Percentiles rank a stretch among this genome's conserved stretches.
phyloP scores from a whole-genome alignment of 37 sponge, comb jelly and placozoan species.

The Spongia lamella region DNA sequence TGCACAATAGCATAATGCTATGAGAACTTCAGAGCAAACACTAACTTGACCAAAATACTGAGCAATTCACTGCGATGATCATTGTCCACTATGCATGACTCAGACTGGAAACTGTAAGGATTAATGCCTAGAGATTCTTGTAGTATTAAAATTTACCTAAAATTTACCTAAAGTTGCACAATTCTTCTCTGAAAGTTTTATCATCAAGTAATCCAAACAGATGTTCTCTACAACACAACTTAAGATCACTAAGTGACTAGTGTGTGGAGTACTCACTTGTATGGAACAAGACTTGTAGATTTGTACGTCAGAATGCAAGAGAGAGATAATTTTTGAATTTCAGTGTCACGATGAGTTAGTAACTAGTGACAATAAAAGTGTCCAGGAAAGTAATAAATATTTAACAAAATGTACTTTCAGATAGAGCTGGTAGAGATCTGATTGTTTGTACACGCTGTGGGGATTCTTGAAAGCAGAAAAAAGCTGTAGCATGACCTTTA shows the following conservation, averaged over 20 bases:
- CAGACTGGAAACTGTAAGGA: constrained; percentile 31
- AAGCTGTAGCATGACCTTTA: constrained; percentile 56
- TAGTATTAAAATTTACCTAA: too few relatives aligned
- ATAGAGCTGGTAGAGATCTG: constrained; percentile 62
- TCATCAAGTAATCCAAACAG: constrained; percentile 66
- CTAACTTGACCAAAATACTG: constrained; percentile 72
- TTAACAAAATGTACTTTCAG: constrained; percentile 50
- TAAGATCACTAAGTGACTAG: neutral
- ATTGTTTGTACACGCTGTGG: constrained; percentile 59
- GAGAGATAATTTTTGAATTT: constrained; percentile 78
- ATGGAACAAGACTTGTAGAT: constrained; percentile 51
- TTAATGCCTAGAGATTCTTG: too few relatives aligned
- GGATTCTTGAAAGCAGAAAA: constrained; percentile 82
- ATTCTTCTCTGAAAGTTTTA: constrained; percentile 61
- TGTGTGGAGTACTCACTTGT: constrained; percentile 42
- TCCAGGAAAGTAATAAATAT: neutral
- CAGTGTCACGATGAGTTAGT: constrained; percentile 62
- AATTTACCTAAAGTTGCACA: constrained; percentile 55
- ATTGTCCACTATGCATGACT: constrained; percentile 38
- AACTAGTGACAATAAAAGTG: constrained; percentile 37
- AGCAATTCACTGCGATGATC: constrained; percentile 66
- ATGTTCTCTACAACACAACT: constrained; percentile 52
- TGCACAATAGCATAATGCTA: neutral
- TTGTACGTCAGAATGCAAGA: constrained; percentile 69
- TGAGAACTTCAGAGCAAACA: neutral